Percentiles rank a stretch among this genome's conserved stretches.
Evolutionary conservation across 2,888 invertebrate genomes (phyloP).

Genomic region (Euclidia mi): DNA sequence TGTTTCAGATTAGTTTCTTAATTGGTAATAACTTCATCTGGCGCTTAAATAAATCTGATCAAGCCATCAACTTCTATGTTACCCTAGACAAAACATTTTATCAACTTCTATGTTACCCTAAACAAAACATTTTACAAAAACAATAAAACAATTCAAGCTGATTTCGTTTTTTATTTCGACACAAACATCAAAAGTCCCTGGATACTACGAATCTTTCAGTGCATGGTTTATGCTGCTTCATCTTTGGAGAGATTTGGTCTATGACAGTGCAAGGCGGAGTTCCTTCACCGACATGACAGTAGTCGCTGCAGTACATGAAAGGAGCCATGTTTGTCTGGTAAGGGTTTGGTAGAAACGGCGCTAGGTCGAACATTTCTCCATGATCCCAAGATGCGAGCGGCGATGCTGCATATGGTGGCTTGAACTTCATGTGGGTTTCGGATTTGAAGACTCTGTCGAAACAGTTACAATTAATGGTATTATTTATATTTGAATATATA

Average conservation of each 20-base stretch:
- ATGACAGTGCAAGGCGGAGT: slow-evolving; percentile 78
- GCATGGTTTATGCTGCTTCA: slow-evolving; percentile 69
- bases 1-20: too few species aligned
- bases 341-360: slow-evolving; percentile 82
- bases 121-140: too few species aligned
- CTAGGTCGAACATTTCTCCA: slow-evolving; percentile 76
- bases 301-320: slow-evolving; percentile 87
- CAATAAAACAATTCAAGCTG: too few species aligned
- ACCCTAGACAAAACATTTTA: too few species aligned
- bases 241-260: slow-evolving; percentile 70
- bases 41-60: too few species aligned
- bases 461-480: slow-evolving; percentile 5
- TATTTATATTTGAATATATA: not conserved
- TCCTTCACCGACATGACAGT: slow-evolving; percentile 81
- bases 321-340: slow-evolving; percentile 84
- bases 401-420: slow-evolving; percentile 72
- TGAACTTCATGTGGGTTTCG: slow-evolving; percentile 79
- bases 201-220: slow-evolving; percentile 71
- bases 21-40: too few species aligned
- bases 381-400: slow-evolving; percentile 76
- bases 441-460: slow-evolving; percentile 79
- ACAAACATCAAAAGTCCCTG: slow-evolving; percentile 54
- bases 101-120: too few species aligned
- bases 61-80: too few species aligned
- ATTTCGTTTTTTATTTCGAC: too few species aligned